Conservation (phyloP, 2,797 vertebrate genomes). For the Ctenopoma kingsleyae region DNA sequence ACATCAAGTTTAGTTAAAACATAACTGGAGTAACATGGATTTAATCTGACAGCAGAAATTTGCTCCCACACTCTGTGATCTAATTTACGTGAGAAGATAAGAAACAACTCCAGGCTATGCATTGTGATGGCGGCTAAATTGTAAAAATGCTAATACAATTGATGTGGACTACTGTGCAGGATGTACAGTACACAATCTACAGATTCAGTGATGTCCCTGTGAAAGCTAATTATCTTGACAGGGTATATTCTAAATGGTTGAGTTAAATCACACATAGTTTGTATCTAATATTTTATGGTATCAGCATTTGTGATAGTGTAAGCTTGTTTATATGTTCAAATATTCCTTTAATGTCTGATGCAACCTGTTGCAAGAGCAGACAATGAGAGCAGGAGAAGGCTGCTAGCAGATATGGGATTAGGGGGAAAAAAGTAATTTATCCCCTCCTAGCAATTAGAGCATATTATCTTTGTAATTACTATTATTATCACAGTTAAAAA, state of each 20-base stretch:
- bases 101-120: conserved; percentile 20
- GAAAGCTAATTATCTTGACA: conserved; percentile 39
- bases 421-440: conserved; percentile 73
- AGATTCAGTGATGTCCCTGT: conserved; percentile 2
- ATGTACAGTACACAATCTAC: conserved; percentile 8
- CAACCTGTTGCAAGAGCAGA: conserved; percentile 84
- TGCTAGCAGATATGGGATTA: conserved; percentile 70
- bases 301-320: conserved; percentile 44
- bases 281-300: not conserved
- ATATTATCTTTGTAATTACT: conserved; percentile 87
- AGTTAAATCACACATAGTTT: conserved; percentile 43
- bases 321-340: conserved; percentile 73
- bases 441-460: conserved; percentile 83
- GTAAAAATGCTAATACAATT: conserved; percentile 15
- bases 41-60: conserved; percentile 4
- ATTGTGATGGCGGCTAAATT: conserved; percentile 10
- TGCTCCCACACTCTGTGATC: not conserved
- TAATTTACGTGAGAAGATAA: conserved; percentile 1
- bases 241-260: conserved; percentile 17
- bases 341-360: conserved; percentile 82
- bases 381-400: conserved; percentile 59
- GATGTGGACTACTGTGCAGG: conserved; percentile 12
- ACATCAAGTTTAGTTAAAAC: conserved; percentile 1
- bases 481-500: conserved; percentile 86
- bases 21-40: not conserved